Percentiles rank a stretch among this genome's conserved stretches.
Evolutionary conservation across 1,140 invertebrate genomes (phyloP).

Genomic region (Cydia pomonella): DNA sequence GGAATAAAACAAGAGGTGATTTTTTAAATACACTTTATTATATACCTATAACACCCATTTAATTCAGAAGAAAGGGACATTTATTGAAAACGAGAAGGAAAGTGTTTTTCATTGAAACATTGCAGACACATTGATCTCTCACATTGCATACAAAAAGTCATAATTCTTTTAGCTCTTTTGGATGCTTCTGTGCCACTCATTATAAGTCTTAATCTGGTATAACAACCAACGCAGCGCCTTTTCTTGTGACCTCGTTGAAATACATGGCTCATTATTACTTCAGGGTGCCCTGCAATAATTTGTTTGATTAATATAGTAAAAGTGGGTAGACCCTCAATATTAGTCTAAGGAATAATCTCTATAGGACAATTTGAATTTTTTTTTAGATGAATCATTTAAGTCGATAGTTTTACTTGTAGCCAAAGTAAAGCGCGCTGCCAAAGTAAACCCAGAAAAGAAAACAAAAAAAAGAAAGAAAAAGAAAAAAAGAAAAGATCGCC

Average conservation of each 20-base stretch:
- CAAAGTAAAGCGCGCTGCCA: too few species aligned
- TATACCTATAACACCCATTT: too few species aligned
- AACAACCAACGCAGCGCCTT: slow-evolving; percentile 35
- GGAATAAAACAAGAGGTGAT: too few species aligned
- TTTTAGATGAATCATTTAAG: too few species aligned
- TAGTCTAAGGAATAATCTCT: too few species aligned
- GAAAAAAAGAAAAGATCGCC: too few species aligned
- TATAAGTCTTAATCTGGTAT: slow-evolving; percentile 31
- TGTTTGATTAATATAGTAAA: not conserved
- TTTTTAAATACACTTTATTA: too few species aligned
- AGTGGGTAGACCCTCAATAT: too few species aligned
- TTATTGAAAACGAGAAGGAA: not conserved
- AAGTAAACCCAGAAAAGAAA: too few species aligned
- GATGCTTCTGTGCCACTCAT: slow-evolving; percentile 28
- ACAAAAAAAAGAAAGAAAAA: too few species aligned
- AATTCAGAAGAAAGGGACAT: not conserved
- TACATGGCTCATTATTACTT: slow-evolving; percentile 17
- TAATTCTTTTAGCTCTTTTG: slow-evolving; percentile 34
- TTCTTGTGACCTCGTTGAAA: slow-evolving; percentile 14
- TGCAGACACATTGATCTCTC: slow-evolving; percentile 28
- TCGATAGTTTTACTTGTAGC: too few species aligned
- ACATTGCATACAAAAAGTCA: slow-evolving; percentile 24
- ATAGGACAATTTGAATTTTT: too few species aligned
- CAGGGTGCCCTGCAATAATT: slow-evolving; percentile 10
- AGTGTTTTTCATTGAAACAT: slow-evolving; percentile 38